Base-by-base conservation (phyloP, 1,140 invertebrate genomes). In the Drosophila miranda region DNA sequence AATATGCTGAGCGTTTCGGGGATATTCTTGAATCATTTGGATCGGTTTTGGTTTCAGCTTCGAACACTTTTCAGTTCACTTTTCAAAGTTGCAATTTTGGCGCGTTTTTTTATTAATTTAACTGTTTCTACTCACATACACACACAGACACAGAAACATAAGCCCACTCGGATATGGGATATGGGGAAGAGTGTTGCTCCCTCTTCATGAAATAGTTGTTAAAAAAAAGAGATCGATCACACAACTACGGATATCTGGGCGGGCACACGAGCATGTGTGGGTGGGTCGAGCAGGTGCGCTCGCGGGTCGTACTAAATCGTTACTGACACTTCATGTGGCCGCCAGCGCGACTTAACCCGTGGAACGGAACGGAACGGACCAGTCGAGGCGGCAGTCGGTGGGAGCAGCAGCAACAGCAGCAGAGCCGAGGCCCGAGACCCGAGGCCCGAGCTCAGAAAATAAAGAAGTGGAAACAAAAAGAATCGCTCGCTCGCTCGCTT, bases 311-410 rank as follows among this genome's bases (percentile, higher is more conserved):
- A 74, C 78, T 76, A 72, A 88, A 89, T 83, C 78, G 81, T 82
- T 82, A 89, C 87, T 89, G 87, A 81, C 72, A 82, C 79, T 78
- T 82, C 71, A 74, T 69, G 67, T 86, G 81, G 66, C 69, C 75
- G 76, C 78, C 78, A 82, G 75, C 72, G 70, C 66, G 72, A 78
- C 52, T 83, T 76, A 78, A 84, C 78, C 79, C 67, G 64, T 61
- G 72, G 28, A 28, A 28, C 6, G 6, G 26, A 75, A 66, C 60
- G 57, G 38, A 38, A 45, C 23, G 11, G 19, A 64, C 38, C 52
- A 38, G 28, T 30, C 23, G 23, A 26, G 23, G 23, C 23, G 23
- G 23, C 23, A 30, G 1, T 13, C 34, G 4, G 34, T 38, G 34
- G 34, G 34, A 38, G 34, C 34, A 34, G 34, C 30, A 34, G 30